Evolutionary conservation across 2,888 invertebrate species (phyloP).

Genomic region (Pemphredon lugubris): DNA sequence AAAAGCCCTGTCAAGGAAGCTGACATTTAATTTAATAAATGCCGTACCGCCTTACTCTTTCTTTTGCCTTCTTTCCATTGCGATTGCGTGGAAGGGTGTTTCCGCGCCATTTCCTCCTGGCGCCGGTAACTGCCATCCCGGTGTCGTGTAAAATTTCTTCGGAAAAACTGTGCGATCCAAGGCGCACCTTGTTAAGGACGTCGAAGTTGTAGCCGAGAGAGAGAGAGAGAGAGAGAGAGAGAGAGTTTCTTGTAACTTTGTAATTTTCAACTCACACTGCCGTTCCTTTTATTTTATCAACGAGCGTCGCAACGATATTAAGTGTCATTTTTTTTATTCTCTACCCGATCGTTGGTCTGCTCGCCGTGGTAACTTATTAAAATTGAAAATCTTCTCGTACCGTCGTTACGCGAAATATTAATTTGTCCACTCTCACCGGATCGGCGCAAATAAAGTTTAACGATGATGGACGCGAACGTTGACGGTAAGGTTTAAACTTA

Average conservation of each 20-base stretch:
- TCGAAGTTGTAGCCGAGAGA: slow-evolving; percentile 65
- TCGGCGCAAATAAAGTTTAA: no score
- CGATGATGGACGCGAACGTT: slow-evolving; percentile 3
- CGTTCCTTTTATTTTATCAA: slow-evolving; percentile 12
- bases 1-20: slow-evolving; percentile 58
- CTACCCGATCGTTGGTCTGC: no score
- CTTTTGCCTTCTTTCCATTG: slow-evolving; percentile 40
- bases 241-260: slow-evolving; percentile 63
- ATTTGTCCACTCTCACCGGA: no score
- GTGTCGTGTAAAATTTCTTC: slow-evolving; percentile 66
- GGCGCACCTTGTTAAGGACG: slow-evolving; percentile 58
- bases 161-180: slow-evolving; percentile 51
- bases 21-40: slow-evolving; percentile 69
- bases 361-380: no score
- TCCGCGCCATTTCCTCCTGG: slow-evolving; percentile 59
- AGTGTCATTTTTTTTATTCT: not conserved
- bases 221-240: no score
- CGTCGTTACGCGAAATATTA: no score
- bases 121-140: slow-evolving; percentile 42
- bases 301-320: not conserved
- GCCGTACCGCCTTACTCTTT: slow-evolving; percentile 48
- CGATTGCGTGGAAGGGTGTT: slow-evolving; percentile 41
- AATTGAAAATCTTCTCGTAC: no score
- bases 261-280: slow-evolving; percentile 44
- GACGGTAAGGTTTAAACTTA: slow-evolving; percentile 5